These are phyloP conservation scores for Bombyx mandarina DNA, from an alignment of 1,140 invertebrate species.

Conservation along the genomic window DNA sequence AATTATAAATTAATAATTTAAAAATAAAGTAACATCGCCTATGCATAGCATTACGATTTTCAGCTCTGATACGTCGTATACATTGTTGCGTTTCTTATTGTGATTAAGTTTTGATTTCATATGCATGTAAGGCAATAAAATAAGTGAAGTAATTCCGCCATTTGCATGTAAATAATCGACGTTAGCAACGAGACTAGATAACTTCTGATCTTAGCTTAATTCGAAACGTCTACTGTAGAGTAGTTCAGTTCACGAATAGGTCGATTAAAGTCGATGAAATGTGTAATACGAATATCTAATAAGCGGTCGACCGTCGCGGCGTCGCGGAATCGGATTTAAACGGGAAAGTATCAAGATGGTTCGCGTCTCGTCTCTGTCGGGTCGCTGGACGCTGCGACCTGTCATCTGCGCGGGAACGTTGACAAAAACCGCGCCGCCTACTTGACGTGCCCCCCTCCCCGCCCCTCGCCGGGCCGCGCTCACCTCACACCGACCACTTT, in stretches of 20 bases:
- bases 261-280: constrained; percentile 8
- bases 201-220: constrained; percentile 1
- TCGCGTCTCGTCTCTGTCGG: constrained; percentile 43
- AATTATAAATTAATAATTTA: too few relatives aligned
- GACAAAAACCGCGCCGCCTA: constrained; percentile 68
- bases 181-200: too few relatives aligned
- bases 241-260: too few relatives aligned
- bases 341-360: constrained; percentile 54
- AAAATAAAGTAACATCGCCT: too few relatives aligned
- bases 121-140: too few relatives aligned
- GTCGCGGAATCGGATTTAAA: constrained; percentile 23
- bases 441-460: constrained; percentile 46
- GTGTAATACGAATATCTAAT: constrained; percentile 16
- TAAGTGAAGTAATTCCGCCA: too few relatives aligned
- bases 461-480: constrained; percentile 22
- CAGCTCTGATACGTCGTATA: too few relatives aligned
- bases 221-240: not conserved
- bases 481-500: constrained; percentile 55
- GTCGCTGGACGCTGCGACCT: constrained; percentile 61
- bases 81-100: too few relatives aligned
- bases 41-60: too few relatives aligned
- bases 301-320: constrained; percentile 5
- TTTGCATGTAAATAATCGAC: too few relatives aligned
- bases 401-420: constrained; percentile 68
- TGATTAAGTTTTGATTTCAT: too few relatives aligned